Evolutionary conservation across 1,140 invertebrate species (phyloP).

Genomic region (Euglossa dilemma): DNA sequence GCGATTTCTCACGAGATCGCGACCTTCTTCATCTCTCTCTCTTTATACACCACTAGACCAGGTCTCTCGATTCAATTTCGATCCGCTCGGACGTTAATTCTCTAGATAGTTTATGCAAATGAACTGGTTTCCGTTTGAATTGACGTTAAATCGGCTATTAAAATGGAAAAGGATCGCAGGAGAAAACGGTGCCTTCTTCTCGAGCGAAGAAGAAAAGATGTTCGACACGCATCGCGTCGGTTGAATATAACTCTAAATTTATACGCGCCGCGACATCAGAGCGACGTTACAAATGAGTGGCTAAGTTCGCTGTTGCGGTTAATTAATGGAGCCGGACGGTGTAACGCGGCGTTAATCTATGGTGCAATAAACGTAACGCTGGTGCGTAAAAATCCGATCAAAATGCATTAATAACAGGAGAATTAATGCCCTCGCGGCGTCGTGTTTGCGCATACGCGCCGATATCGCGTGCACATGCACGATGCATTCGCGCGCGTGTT

Average conservation of each 20-base stretch:
- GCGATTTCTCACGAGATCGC: constrained; percentile 18
- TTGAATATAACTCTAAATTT: constrained; percentile 22
- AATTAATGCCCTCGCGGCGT: constrained; percentile 68
- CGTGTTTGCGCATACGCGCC: constrained; percentile 39
- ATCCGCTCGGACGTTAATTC: background rate
- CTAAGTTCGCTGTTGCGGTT: constrained; percentile 62
- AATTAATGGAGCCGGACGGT: constrained; percentile 73
- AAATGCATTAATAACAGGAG: constrained; percentile 78
- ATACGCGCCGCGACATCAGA: constrained; percentile 17
- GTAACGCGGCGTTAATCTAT: constrained; percentile 76
- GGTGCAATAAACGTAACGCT: constrained; percentile 71
- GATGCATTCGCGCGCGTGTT: background rate
- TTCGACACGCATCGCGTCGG: constrained; percentile 26
- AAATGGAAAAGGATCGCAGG: background rate
- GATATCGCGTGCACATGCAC: constrained; percentile 45
- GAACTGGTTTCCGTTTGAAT: background rate
- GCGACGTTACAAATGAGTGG: constrained; percentile 58
- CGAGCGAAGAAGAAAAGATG: background rate
- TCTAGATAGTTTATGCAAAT: background rate
- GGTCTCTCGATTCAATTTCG: constrained; percentile 17
- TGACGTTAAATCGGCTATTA: background rate
- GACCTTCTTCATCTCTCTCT: background rate
- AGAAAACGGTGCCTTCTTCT: no score
- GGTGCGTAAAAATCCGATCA: constrained; percentile 74
- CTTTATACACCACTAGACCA: background rate